phyloP scores from a whole-genome alignment of 2,113 vertebrate species.

The Leptocoma aspasia region DNA sequence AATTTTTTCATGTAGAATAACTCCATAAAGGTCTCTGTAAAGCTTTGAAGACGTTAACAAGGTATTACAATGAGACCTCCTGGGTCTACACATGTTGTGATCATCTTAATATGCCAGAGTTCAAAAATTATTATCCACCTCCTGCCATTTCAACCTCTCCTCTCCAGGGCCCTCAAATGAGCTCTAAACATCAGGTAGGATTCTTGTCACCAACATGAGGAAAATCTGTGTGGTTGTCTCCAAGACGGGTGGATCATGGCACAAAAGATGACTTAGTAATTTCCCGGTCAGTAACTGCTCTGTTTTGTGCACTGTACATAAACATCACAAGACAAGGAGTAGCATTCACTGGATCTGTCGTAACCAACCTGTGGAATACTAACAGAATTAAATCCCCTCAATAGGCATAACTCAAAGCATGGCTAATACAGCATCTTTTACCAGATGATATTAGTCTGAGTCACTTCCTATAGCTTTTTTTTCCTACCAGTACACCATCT shows the following conservation, averaged over 20 bases:
- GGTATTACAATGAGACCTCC: neutral
- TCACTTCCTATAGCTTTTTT: neutral
- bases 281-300: neutral
- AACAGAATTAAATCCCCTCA: neutral
- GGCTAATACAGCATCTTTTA: neutral
- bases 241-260: neutral
- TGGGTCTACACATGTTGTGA: neutral
- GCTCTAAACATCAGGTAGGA: neutral
- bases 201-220: neutral
- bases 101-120: neutral
- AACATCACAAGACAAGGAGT: neutral
- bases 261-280: neutral
- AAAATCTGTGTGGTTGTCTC: neutral
- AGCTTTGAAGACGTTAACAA: neutral
- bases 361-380: neutral
- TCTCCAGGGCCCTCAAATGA: neutral
- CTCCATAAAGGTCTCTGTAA: neutral
- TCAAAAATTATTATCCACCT: neutral
- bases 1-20: neutral
- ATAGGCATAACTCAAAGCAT: neutral
- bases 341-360: neutral
- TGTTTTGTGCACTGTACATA: neutral
- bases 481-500: neutral
- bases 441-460: neutral
- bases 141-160: neutral